Percentiles rank a stretch among this genome's conserved stretches.
Conservation (phyloP, 1,140 invertebrate species). For the Drosophila punjabiensis region DNA sequence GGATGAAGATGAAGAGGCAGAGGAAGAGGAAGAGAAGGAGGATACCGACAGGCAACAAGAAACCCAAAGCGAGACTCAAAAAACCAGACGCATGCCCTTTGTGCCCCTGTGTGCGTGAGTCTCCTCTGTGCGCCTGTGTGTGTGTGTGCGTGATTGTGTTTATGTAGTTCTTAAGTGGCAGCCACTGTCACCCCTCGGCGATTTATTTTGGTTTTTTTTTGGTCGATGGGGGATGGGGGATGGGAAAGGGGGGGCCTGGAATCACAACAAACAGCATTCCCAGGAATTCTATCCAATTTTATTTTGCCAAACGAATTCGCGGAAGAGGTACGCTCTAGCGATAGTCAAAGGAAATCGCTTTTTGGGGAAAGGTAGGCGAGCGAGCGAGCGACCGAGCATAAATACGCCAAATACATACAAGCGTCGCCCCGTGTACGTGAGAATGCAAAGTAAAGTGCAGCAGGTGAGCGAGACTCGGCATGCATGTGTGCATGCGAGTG, state of each 20-base stretch:
- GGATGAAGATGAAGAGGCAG: constrained; percentile 21
- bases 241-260: not conserved
- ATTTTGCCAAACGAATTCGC: constrained; percentile 39
- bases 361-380: constrained; percentile 51
- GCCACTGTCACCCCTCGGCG: constrained; percentile 31
- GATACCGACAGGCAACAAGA: constrained; percentile 46
- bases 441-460: constrained; percentile 68
- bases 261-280: constrained; percentile 42
- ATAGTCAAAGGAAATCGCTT: constrained; percentile 38
- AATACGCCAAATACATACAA: constrained; percentile 49
- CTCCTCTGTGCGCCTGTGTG: constrained; percentile 2
- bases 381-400: constrained; percentile 31
- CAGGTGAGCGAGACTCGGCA: constrained; percentile 59
- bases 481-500: constrained; percentile 18
- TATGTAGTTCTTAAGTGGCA: constrained; percentile 37
- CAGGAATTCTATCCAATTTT: constrained; percentile 41
- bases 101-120: constrained; percentile 54
- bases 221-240: constrained; percentile 3
- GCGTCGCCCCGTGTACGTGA: constrained; percentile 16
- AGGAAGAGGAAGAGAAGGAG: constrained; percentile 29
- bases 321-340: constrained; percentile 32
- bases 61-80: constrained; percentile 63
- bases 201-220: constrained; percentile 34
- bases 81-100: constrained; percentile 75
- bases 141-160: constrained; percentile 11